Percentiles rank a stretch among this genome's conserved stretches.
Conservation (phyloP, 2,113 vertebrate species). For the Cololabis saira region DNA sequence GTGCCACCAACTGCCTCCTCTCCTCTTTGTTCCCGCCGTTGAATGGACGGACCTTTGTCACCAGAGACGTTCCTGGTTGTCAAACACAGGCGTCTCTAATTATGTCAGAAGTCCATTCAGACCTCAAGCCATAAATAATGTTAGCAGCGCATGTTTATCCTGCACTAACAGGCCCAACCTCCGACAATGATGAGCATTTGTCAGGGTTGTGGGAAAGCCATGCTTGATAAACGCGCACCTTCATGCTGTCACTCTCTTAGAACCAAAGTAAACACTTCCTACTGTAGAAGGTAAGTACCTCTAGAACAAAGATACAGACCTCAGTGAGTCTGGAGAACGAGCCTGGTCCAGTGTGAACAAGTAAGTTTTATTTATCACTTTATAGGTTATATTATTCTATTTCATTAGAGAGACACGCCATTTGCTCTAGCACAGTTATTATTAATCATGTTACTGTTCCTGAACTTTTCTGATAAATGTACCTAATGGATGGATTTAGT, state of each 20-base stretch:
- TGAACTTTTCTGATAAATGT: no score
- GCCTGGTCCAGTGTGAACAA: constrained; percentile 17
- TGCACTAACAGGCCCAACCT: background rate
- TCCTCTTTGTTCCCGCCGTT: background rate
- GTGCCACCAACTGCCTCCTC: constrained; percentile 21
- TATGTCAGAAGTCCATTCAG: background rate
- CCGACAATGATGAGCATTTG: background rate
- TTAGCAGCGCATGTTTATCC: background rate
- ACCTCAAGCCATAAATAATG: background rate
- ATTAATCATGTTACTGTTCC: no score
- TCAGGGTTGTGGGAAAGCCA: background rate
- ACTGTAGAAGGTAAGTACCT: background rate
- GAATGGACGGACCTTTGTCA: background rate
- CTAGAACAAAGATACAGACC: background rate
- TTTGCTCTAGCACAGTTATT: no score
- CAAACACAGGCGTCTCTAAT: constrained; percentile 11
- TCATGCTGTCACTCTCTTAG: no score
- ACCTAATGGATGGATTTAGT: no score
- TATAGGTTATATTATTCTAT: background rate
- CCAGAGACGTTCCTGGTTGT: background rate
- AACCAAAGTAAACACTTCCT: constrained; percentile 2
- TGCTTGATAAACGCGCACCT: no score
- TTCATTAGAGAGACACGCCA: no score
- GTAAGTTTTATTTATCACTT: constrained; percentile 23
- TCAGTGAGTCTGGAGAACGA: background rate